phyloP scores from a whole-genome alignment of 1,140 invertebrate genomes.

The Pseudomyrmex flavicornis region DNA sequence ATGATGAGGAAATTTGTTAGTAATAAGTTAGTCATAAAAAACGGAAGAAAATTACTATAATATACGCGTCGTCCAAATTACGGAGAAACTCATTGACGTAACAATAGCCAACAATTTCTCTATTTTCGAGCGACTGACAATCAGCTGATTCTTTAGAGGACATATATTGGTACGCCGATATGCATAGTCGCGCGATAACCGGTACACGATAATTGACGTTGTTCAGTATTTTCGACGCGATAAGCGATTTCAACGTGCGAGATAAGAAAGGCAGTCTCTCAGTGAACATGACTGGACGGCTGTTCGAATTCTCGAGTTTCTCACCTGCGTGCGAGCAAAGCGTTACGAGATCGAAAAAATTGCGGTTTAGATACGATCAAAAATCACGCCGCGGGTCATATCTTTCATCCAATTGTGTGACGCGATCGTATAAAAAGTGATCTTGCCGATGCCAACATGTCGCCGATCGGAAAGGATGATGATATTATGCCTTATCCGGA shows the following conservation, averaged over 20 bases:
- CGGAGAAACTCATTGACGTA: not conserved
- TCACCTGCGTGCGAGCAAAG: conserved; percentile 69
- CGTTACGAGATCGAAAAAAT: conserved; percentile 69
- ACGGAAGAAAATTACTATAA: too few relatives aligned
- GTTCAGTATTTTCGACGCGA: conserved; percentile 40
- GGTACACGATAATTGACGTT: conserved; percentile 58
- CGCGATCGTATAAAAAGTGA: not conserved
- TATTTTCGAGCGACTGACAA: conserved; percentile 1
- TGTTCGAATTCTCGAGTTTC: conserved; percentile 24
- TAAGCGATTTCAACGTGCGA: conserved; percentile 64
- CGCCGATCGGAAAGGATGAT: conserved; percentile 17
- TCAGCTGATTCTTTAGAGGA: conserved; percentile 3
- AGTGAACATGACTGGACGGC: conserved; percentile 35
- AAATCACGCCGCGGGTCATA: conserved; percentile 50
- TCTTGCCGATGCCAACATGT: conserved; percentile 30
- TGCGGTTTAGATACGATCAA: conserved; percentile 38
- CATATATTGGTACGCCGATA: conserved; percentile 19
- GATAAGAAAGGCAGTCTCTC: conserved; percentile 64
- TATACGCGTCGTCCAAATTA: not conserved
- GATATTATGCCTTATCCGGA: conserved; percentile 54
- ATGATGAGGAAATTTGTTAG: too few relatives aligned
- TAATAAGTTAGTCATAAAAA: too few relatives aligned
- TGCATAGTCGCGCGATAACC: conserved; percentile 60
- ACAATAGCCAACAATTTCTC: not conserved
- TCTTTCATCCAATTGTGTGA: conserved; percentile 35